Percentiles rank a stretch among this genome's conserved stretches.
phyloP scores from a whole-genome alignment of 2,888 invertebrate genomes.

The Lasioglossum marginatum region DNA sequence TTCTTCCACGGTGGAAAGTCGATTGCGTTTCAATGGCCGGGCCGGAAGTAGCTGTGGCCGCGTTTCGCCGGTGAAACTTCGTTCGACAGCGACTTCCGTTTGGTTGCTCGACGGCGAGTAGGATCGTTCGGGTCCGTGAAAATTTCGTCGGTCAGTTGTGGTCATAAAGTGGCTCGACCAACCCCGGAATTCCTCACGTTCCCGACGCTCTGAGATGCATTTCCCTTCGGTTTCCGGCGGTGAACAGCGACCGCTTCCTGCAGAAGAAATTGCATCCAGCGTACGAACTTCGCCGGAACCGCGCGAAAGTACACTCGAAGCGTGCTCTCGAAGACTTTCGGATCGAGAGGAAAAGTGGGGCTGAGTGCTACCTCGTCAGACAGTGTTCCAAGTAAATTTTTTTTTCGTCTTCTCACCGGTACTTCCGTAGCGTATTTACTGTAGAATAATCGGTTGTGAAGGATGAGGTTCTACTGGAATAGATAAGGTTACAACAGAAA shows the following conservation, averaged over 20 bases:
- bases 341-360: neutral
- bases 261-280: neutral
- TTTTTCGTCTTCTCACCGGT: neutral
- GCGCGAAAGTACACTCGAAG: neutral
- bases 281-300: neutral
- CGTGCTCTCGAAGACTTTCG: neutral
- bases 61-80: neutral
- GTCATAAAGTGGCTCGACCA: conserved; percentile 24
- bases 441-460: neutral
- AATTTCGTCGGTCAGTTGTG: conserved; percentile 30
- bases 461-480: too few relatives aligned
- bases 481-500: too few relatives aligned
- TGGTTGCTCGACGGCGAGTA: neutral
- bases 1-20: conserved; percentile 6
- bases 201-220: conserved; percentile 6
- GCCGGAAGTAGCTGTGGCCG: neutral
- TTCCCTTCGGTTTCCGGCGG: conserved; percentile 7
- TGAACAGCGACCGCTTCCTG: neutral
- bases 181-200: conserved; percentile 39
- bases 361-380: neutral
- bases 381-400: neutral
- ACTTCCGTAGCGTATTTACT: neutral
- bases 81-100: neutral
- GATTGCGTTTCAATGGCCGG: conserved; percentile 29
- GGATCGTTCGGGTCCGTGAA: conserved; percentile 17